Conservation (phyloP, 2,888 invertebrate genomes). For the Elegia similella region DNA sequence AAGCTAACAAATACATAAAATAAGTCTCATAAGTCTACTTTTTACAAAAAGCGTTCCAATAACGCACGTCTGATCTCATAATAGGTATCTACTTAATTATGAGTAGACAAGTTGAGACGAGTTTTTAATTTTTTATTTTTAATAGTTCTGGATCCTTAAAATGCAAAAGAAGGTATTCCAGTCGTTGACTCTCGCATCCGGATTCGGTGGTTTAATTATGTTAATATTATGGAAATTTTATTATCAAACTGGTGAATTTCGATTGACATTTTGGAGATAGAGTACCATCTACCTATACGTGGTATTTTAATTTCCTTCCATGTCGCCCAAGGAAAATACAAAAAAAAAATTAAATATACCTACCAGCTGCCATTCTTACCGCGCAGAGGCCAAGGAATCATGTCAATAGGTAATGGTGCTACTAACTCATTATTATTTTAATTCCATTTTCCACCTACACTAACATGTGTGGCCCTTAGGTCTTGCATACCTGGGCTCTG, state of each 20-base stretch:
- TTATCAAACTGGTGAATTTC: neutral
- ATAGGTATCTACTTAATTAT: slow-evolving; percentile 12
- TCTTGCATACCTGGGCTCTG: too few species aligned
- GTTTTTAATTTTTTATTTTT: slow-evolving; percentile 4
- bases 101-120: slow-evolving; percentile 5
- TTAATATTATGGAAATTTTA: slow-evolving; percentile 11
- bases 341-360: too few species aligned
- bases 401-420: too few species aligned
- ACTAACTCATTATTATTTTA: too few species aligned
- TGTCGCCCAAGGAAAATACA: too few species aligned
- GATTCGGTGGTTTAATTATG: slow-evolving; percentile 9
- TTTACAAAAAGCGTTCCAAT: neutral
- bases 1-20: too few species aligned
- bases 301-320: neutral
- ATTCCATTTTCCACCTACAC: too few species aligned
- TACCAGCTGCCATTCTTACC: too few species aligned
- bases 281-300: neutral
- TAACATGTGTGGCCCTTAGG: too few species aligned
- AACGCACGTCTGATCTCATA: slow-evolving; percentile 10
- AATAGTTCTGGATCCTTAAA: slow-evolving; percentile 10
- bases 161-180: slow-evolving; percentile 9
- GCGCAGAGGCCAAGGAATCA: too few species aligned
- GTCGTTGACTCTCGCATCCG: slow-evolving; percentile 16
- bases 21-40: too few species aligned
- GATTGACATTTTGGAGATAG: neutral